Conservation (phyloP, 1,140 invertebrate species). For the Pseudachorutes palmiensis region DNA sequence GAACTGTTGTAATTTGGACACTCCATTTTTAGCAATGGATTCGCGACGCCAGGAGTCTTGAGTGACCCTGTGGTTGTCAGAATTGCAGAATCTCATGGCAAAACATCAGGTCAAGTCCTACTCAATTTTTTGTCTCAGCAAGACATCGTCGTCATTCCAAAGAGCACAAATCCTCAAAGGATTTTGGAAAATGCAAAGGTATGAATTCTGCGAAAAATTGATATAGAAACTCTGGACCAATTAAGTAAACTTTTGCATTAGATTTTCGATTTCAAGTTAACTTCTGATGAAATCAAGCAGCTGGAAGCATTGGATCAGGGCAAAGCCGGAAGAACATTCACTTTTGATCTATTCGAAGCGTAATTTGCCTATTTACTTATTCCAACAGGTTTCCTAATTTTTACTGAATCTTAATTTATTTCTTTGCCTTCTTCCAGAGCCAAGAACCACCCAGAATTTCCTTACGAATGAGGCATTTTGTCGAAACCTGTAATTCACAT, state of each 20-base stretch:
- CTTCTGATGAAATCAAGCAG: slow-evolving; percentile 46
- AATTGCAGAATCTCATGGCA: slow-evolving; percentile 40
- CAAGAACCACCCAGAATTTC: neutral
- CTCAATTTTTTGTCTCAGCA: slow-evolving; percentile 43
- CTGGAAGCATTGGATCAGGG: slow-evolving; percentile 49
- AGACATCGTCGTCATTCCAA: slow-evolving; percentile 53
- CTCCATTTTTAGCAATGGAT: neutral
- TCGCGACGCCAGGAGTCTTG: slow-evolving; percentile 36
- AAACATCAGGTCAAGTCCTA: slow-evolving; percentile 44
- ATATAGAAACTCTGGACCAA: neutral
- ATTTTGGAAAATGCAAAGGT: slow-evolving; percentile 54
- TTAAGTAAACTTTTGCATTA: slow-evolving; percentile 38
- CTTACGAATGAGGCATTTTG: neutral
- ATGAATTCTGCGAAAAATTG: slow-evolving; percentile 11
- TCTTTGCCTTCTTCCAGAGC: neutral
- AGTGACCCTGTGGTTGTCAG: slow-evolving; percentile 40
- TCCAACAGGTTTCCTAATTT: too few relatives aligned
- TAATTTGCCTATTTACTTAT: slow-evolving; percentile 38
- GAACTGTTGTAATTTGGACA: neutral
- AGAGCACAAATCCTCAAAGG: slow-evolving; percentile 64
- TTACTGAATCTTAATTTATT: neutral
- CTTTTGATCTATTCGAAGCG: neutral
- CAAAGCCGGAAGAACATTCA: neutral
- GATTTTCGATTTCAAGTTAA: slow-evolving; percentile 53
- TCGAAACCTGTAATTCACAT: too few relatives aligned